Evolutionary conservation across 2,888 invertebrate species (phyloP), one percentile per base, ranked within the genome.

Genomic region (Caenorhabditis macrosperma): DNA sequence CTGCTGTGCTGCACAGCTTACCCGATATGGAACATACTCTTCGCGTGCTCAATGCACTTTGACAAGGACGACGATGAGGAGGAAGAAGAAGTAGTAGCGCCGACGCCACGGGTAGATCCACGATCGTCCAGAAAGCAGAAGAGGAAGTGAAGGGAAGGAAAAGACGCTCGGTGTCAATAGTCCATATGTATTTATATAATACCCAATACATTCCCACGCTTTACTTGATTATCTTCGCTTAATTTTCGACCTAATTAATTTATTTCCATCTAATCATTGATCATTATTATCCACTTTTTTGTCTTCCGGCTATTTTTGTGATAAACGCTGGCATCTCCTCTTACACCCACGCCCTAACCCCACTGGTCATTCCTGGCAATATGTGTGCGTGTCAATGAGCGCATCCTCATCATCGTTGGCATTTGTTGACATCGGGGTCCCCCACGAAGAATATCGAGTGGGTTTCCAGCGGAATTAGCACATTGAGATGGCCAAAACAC

Each of bases 1-100:
- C 55, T 85, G 1, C 38, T 86, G 1, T 71, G 71, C 26, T 35
- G 78, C 22, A 50, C 77, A 22, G 81, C 74, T 26, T 59, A 75
- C 44, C 85, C 85, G 20, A 22, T 82, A n/a, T 86, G 85, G 85
- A 86, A 82, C 66, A 38, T 78, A 28, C 48, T 83, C 12, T 67
- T 86, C 17, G 50, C 75, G 10, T 67, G 71, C 5, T 54, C 81
- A 17, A 22, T 67, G n/a, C 60, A 26, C 15, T 30, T 26, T n/a
- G 46, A 57, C 10, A 59, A 59, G 20, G 63, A 50, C 15, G 63
- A 57, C 38, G 38, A 57, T 20, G 35, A 41, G 12, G 4, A 20
- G 41, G 26, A 46, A 41, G 48, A 30, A 22, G 48, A 17, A 10
- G 10, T 9, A 5, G 38, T 12, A 9, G 24, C 48, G 24, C 2